Percentiles rank a stretch among this genome's conserved stretches.
phyloP scores from a whole-genome alignment of 1,140 invertebrate species.

The Tetramorium alpestre region DNA sequence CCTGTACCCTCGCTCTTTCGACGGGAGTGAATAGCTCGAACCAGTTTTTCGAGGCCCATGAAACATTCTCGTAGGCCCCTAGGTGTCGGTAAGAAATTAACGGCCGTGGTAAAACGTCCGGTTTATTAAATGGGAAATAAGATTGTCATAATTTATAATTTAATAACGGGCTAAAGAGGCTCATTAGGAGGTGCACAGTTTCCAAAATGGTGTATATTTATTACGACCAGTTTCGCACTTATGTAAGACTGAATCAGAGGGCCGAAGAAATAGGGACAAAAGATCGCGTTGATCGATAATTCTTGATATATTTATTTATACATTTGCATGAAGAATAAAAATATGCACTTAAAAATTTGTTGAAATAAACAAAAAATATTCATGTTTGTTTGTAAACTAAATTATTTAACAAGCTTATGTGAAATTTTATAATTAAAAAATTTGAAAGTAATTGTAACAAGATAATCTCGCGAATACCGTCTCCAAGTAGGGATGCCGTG shows the following conservation, averaged over 20 bases:
- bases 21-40: constrained; percentile 31
- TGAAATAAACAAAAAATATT: neutral
- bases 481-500: neutral
- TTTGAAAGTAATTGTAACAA: neutral
- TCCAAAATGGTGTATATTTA: constrained; percentile 81
- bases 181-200: constrained; percentile 81
- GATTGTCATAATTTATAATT: constrained; percentile 85
- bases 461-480: neutral
- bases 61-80: constrained; percentile 36
- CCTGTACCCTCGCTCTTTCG: constrained; percentile 8
- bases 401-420: too few relatives aligned
- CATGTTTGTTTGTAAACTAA: too few relatives aligned
- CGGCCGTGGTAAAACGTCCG: constrained; percentile 77
- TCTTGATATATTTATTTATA: neutral
- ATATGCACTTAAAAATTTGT: neutral
- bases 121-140: constrained; percentile 81
- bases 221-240: constrained; percentile 75
- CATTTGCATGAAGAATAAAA: neutral
- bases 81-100: constrained; percentile 80
- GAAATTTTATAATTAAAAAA: neutral
- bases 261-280: neutral
- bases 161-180: constrained; percentile 81
- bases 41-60: constrained; percentile 39
- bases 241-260: neutral
- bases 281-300: neutral